A percentile compares a stretch with the other conserved stretches of the same genome.
These are phyloP conservation scores for Podarcis cretensis DNA, from an alignment of 2,113 vertebrate species.

Conservation along the genomic window DNA sequence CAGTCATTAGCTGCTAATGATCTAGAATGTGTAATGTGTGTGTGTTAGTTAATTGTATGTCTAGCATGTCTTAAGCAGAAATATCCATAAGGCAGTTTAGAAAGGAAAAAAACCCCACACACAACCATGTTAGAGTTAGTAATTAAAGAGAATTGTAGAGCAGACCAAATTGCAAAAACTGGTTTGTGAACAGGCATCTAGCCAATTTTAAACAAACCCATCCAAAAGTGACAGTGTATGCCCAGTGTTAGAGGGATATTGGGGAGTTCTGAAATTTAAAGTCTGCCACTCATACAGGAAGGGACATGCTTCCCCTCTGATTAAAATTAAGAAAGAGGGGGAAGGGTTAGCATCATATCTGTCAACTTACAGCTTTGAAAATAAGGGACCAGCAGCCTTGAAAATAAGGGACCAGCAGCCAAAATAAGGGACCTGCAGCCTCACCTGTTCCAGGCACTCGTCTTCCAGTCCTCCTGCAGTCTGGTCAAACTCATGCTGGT, in stretches of 20 bases:
- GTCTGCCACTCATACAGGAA: neutral
- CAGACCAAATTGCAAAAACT: neutral
- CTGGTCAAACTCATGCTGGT: too few relatives aligned
- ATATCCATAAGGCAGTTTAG: neutral
- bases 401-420: too few relatives aligned
- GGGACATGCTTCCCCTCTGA: neutral
- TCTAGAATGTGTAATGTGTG: neutral
- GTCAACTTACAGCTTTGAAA: too few relatives aligned
- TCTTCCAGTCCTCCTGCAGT: too few relatives aligned
- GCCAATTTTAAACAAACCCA: neutral
- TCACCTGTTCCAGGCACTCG: too few relatives aligned
- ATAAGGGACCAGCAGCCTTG: too few relatives aligned
- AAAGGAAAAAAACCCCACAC: rapidly evolving
- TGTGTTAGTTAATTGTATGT: neutral
- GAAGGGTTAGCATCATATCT: neutral
- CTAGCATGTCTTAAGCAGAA: neutral
- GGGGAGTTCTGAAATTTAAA: neutral
- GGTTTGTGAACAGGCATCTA: neutral
- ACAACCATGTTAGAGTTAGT: too few relatives aligned
- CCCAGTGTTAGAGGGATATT: neutral
- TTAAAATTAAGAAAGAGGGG: neutral
- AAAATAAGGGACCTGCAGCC: too few relatives aligned
- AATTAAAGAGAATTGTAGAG: neutral
- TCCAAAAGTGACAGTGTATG: neutral
- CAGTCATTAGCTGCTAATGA: neutral